Evolutionary conservation across 2,113 vertebrate species (phyloP), one percentile per base, ranked within the genome.

Genomic region (Bostrychus sinensis): DNA sequence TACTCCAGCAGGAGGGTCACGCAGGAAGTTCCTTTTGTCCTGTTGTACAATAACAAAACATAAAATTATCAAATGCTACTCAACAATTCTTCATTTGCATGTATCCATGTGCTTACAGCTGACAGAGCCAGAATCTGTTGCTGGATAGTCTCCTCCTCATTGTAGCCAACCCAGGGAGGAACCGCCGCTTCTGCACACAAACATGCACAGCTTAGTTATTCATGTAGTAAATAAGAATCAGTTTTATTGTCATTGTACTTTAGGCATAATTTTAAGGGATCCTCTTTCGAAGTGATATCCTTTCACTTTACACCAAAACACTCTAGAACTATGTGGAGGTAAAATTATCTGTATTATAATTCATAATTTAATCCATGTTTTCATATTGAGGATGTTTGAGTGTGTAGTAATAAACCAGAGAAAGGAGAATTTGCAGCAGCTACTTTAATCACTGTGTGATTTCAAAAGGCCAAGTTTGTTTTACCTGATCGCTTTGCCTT

Each of bases 61-160:
- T 14, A 39, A 2, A 14, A 14, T 39, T 4, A 39, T 51, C 2
- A 51, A 16, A 51, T 9, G 16, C 9, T n/a, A 51, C 13, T 28
- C n/a, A 14, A 3, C 7, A 17, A 28, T 51, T 14, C 19, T 25
- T 0, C 4, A 4, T 1, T 13, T 48, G 12, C 28, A 2, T 10
- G 16, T 0, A 5, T 11, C 50, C n/a, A 1, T 51, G 34, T 60
- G 87, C 96, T 94, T 86, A 99, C 97, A 51, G 96, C 97, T 32
- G 97, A 98, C 74, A 99, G 90, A 73, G 97, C 95, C 28, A 99
- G 69, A 66, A 99, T 98, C 88, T 99, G 97, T 63, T 98, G 97
- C 54, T 98, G 96, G 86, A 99, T 98, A 8, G 94, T 95, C 84
- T 99, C 97, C 78, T 99, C 97, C 62, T 99, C 96, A 56, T 93